A percentile compares a stretch with the other conserved stretches of the same genome.
phyloP scores from a whole-genome alignment of 2,888 invertebrate species.

The Agriopis marginaria region DNA sequence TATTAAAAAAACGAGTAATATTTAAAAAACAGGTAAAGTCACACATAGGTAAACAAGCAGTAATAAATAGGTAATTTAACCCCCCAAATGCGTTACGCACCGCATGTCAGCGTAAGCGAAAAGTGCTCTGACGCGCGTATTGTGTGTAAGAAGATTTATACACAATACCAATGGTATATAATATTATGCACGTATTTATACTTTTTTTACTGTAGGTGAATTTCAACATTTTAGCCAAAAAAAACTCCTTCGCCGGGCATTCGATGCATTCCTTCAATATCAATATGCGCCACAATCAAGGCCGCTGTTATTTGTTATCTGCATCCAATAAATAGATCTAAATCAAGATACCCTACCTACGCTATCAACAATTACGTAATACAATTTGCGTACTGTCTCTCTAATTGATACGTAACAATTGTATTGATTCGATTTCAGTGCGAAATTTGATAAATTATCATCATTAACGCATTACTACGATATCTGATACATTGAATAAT shows the following conservation, averaged over 20 bases:
- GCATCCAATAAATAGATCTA: conserved; percentile 4
- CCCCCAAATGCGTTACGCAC: too few species aligned
- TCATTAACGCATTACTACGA: conserved; percentile 34
- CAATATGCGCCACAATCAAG: neutral
- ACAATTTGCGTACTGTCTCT: conserved; percentile 13
- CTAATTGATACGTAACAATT: conserved; percentile 28
- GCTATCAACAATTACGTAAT: conserved; percentile 24
- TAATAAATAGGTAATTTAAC: too few species aligned
- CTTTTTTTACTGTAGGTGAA: too few species aligned
- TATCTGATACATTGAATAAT: conserved; percentile 30
- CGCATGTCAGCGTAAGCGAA: too few species aligned
- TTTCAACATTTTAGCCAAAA: too few species aligned
- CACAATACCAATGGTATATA: too few species aligned
- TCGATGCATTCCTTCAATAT: neutral
- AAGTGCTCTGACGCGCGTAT: too few species aligned
- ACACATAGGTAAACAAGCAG: neutral
- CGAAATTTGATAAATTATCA: conserved; percentile 31
- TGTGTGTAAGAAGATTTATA: too few species aligned
- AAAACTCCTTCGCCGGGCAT: too few species aligned
- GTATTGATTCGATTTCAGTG: conserved; percentile 22
- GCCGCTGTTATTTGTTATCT: conserved; percentile 8
- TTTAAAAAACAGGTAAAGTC: too few species aligned
- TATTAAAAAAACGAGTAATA: too few species aligned
- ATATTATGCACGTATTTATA: too few species aligned
- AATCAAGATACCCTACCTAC: conserved; percentile 18